Evolutionary conservation across 2,888 invertebrate species (phyloP).

Genomic region (Drosophila glabriapex): DNA sequence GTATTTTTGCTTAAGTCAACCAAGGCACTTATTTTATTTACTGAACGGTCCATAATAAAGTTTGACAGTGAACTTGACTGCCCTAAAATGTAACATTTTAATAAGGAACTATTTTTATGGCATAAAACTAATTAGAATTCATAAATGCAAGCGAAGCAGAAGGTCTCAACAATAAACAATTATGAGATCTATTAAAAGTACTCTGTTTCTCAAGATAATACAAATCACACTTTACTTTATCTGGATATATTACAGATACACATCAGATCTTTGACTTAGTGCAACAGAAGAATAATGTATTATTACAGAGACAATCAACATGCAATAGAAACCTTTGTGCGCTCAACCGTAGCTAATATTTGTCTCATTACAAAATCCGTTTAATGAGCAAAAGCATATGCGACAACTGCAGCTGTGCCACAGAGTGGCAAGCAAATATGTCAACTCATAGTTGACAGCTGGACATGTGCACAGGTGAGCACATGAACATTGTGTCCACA

Average conservation of each 20-base stretch:
- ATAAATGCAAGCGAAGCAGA: not conserved
- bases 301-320: not conserved
- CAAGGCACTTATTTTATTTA: not conserved
- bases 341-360: conserved; percentile 17
- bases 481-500: conserved; percentile 36
- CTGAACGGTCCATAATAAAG: not conserved
- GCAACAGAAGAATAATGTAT: not conserved
- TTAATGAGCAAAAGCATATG: conserved; percentile 33
- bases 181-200: not conserved
- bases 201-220: too few species aligned
- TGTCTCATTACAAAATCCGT: conserved; percentile 52
- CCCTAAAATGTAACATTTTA: not conserved
- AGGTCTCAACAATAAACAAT: not conserved
- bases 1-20: not conserved
- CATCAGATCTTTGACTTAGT: too few species aligned
- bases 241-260: too few species aligned
- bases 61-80: not conserved
- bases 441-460: conserved; percentile 50
- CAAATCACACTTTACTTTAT: too few species aligned
- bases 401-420: conserved; percentile 32
- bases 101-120: not conserved
- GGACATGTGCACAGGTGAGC: conserved; percentile 42
- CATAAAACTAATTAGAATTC: not conserved
- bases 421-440: conserved; percentile 47
- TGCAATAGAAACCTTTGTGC: not conserved